These are phyloP conservation scores for Otocyon megalotis DNA, from an alignment of 2,113 vertebrate species.

Conservation along the genomic window DNA sequence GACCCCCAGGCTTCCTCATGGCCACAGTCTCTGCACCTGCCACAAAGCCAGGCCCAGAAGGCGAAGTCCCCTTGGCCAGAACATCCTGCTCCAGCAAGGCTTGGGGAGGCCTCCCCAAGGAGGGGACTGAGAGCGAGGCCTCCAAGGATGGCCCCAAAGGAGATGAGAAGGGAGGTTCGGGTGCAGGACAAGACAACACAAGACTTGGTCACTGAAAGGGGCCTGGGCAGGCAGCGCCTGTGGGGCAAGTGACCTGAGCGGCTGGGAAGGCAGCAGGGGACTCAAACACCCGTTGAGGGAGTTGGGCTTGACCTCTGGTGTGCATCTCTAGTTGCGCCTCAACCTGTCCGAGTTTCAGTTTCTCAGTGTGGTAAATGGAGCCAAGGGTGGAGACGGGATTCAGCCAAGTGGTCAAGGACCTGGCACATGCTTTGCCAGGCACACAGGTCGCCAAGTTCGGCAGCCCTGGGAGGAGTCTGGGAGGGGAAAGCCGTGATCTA, in stretches of 20 bases:
- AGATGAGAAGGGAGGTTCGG: neutral
- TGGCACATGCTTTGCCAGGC: accelerated
- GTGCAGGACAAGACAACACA: neutral
- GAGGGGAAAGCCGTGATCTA: accelerated
- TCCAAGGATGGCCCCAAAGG: neutral
- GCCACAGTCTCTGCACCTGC: neutral
- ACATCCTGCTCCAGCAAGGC: neutral
- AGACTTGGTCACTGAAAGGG: accelerated
- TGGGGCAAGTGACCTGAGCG: accelerated
- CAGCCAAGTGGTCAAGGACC: too few relatives aligned
- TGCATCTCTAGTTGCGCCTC: neutral
- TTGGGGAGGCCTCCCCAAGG: neutral
- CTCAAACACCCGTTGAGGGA: neutral
- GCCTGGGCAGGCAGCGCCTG: accelerated
- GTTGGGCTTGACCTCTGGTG: neutral
- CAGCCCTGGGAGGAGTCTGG: too few relatives aligned
- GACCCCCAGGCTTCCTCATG: too few relatives aligned
- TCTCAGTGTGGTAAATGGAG: neutral
- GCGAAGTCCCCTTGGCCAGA: neutral
- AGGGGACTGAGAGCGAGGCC: neutral
- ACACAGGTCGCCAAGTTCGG: accelerated
- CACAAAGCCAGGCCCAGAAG: neutral
- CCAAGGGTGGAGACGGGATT: neutral
- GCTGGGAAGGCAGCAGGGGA: neutral
- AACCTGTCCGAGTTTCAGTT: neutral